Evolutionary conservation across 2,113 vertebrate species (phyloP), one percentile per base, ranked within the genome.

Genomic region (Periophthalmodon schlosseri): DNA sequence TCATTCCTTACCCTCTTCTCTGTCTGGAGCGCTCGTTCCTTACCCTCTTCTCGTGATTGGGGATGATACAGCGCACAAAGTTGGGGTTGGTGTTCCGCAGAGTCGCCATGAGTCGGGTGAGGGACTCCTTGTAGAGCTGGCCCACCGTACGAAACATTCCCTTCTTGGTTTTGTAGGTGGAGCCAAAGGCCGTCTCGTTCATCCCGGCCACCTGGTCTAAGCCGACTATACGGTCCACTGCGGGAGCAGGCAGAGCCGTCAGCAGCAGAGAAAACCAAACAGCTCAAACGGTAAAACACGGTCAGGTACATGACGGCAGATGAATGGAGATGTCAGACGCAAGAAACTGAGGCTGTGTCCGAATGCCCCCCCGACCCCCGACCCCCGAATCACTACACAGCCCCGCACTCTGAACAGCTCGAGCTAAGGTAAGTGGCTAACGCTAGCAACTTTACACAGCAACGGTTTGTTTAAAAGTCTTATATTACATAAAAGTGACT

Each of bases 21-120:
- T 28, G 28, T n/a, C n/a, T 3, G 28, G 28, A 24, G 11, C 13
- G 13, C 21, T 60, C 6, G 23, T 60, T 60, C 14, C 94, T 14
- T 91, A 99, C 98, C 88, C 96, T 95, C 91, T 99, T 99, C 81
- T 99, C 97, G 0, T 99, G 97, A 80, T 99, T 99, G 16, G 98
- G 97, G 88, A 99, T 99, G 93, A 99, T 99, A 92, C 98, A 99
- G 85, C 98, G 97, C 11, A 99, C 97, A 21, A 99, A 99, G 90
- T 98, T 99, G 23, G 98, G 98, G 90, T 99, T 99, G 74, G 97
- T 99, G 93, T 99, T 99, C 33, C 97, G 95, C 5, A 99, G 95
- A 0, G 97, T 99, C 11, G 97, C 97, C 97, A 99, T 99, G 70
- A 99, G 93, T 77, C 98, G 99, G 86, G 96, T 96, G 47, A 99